Percentiles rank a stretch among this genome's conserved stretches.
Conservation (phyloP, 2,888 invertebrate species). For the Cenopis cana region DNA sequence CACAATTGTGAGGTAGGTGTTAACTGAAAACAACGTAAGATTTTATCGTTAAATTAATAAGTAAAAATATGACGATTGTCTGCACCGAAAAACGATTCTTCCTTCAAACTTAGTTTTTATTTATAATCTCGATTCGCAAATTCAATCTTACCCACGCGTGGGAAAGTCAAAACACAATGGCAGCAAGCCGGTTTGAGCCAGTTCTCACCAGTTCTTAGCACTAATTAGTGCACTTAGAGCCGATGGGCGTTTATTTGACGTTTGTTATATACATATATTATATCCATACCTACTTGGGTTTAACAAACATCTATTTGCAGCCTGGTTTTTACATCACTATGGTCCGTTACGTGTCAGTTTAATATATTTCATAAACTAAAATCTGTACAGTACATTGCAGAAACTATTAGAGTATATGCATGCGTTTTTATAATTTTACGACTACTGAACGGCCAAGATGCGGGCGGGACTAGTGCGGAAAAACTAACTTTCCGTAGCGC, state of each 20-base stretch:
- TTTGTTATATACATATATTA: neutral
- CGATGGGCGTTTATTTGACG: constrained; percentile 27
- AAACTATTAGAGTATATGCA: too few relatives aligned
- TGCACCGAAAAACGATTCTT: constrained; percentile 13
- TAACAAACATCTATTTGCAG: constrained; percentile 7
- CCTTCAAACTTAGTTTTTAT: constrained; percentile 8
- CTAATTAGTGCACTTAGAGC: constrained; percentile 62
- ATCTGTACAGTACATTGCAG: too few relatives aligned
- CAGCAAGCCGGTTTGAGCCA: constrained; percentile 56
- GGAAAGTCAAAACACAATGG: constrained; percentile 67
- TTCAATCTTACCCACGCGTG: constrained; percentile 58
- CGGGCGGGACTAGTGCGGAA: too few relatives aligned
- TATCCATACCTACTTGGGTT: neutral
- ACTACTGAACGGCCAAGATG: too few relatives aligned
- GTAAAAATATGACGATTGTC: neutral
- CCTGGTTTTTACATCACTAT: too few relatives aligned
- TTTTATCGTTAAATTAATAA: neutral
- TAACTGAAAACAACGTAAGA: neutral
- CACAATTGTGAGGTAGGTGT: neutral
- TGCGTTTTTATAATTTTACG: too few relatives aligned
- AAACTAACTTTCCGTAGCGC: too few relatives aligned
- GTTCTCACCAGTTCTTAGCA: constrained; percentile 55
- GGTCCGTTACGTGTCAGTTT: too few relatives aligned
- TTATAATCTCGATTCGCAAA: constrained; percentile 25
- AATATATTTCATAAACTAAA: too few relatives aligned